A percentile compares a stretch with the other conserved stretches of the same genome.
Evolutionary conservation across 1,140 invertebrate genomes (phyloP).

Genomic region (Pseudomyrmex sp.): DNA sequence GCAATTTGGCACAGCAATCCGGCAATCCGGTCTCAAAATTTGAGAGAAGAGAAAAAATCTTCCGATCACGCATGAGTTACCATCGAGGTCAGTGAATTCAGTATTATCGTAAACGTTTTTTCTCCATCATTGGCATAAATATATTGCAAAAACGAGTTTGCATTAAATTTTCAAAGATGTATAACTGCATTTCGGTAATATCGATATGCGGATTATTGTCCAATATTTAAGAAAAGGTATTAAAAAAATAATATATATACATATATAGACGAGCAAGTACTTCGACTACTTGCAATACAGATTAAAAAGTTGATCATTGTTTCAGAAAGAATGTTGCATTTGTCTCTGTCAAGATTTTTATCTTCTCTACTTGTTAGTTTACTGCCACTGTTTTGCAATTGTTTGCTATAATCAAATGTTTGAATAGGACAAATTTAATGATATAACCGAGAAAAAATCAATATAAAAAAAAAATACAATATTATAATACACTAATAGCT

Average conservation of each 20-base stretch:
- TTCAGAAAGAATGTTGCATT: constrained; percentile 51
- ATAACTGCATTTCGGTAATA: too few relatives aligned
- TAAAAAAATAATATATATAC: too few relatives aligned
- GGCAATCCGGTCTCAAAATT: background rate
- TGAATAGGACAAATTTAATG: constrained; percentile 57
- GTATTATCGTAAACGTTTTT: background rate
- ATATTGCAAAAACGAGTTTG: too few relatives aligned
- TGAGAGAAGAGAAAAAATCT: background rate
- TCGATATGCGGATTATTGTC: too few relatives aligned
- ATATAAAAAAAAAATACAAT: constrained; percentile 57
- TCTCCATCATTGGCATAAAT: background rate
- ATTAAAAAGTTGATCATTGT: constrained; percentile 11
- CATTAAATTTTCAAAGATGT: too few relatives aligned
- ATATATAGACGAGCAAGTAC: too few relatives aligned
- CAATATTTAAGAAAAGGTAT: too few relatives aligned
- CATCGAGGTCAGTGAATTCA: background rate
- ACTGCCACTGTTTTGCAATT: constrained; percentile 69
- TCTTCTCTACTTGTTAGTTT: constrained; percentile 61
- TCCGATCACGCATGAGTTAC: background rate
- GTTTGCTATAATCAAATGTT: constrained; percentile 67
- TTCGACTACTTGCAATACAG: background rate
- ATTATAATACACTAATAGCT: constrained; percentile 25
- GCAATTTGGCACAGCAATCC: background rate
- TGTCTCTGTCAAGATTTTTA: constrained; percentile 40
- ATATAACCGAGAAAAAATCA: constrained; percentile 53